Percentiles rank a stretch among this genome's conserved stretches.
These are phyloP conservation scores for Neopelma chrysocephalum DNA, from an alignment of 2,797 vertebrate genomes.

Conservation along the genomic window DNA sequence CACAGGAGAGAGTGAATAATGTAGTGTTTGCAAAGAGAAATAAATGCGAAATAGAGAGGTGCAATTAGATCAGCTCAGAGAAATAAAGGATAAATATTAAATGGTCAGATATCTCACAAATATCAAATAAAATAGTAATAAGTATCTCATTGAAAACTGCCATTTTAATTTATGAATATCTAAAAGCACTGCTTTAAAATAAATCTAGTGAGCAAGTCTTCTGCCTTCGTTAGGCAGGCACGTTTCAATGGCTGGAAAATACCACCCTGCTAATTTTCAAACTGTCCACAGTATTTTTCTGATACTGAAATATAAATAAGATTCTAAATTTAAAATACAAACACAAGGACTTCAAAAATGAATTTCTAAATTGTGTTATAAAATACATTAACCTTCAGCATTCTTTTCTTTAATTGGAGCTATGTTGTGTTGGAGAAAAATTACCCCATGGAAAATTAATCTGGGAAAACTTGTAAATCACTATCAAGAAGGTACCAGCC, in stretches of 20 bases:
- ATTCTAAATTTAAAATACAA: slow-evolving; percentile 8
- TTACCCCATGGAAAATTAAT: slow-evolving; percentile 63
- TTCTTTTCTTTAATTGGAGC: slow-evolving; percentile 37
- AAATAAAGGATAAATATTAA: slow-evolving; percentile 76
- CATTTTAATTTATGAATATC: slow-evolving; percentile 51
- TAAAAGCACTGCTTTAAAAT: slow-evolving; percentile 57
- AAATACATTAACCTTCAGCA: slow-evolving; percentile 29
- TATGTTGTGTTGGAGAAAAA: slow-evolving; percentile 55
- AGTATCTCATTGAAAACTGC: slow-evolving; percentile 50
- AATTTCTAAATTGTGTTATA: slow-evolving; percentile 19
- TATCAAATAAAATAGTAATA: slow-evolving; percentile 61
- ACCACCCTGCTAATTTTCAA: slow-evolving; percentile 23
- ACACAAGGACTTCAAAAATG: not conserved
- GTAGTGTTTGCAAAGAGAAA: slow-evolving; percentile 79
- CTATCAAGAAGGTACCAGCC: slow-evolving; percentile 59
- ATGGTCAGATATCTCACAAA: slow-evolving; percentile 69
- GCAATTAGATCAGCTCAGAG: slow-evolving; percentile 76
- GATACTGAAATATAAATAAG: not conserved
- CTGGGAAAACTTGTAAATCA: slow-evolving; percentile 62
- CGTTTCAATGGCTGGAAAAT: slow-evolving; percentile 47
- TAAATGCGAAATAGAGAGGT: slow-evolving; percentile 80
- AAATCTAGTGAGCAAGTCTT: slow-evolving; percentile 35
- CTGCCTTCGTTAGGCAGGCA: slow-evolving; percentile 44
- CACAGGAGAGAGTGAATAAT: slow-evolving; percentile 79
- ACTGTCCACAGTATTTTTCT: not conserved